Conservation (phyloP, 2,113 vertebrate genomes). For the Forbesichthys papilliferus region DNA sequence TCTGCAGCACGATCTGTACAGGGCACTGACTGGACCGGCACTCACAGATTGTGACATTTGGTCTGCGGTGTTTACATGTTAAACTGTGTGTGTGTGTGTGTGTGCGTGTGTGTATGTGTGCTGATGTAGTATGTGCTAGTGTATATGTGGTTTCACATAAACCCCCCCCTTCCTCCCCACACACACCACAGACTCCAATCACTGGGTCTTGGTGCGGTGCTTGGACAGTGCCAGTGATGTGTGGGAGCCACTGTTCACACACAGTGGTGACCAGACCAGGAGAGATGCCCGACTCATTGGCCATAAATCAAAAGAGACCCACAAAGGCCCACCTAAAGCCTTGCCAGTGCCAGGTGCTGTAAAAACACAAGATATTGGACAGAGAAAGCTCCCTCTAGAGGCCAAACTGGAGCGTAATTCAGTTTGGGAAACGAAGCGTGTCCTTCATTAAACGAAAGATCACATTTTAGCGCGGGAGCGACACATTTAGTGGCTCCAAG, state of each 20-base stretch:
- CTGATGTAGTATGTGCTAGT: not conserved
- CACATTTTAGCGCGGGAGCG: slow-evolving; percentile 70
- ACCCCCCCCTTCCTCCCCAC: slow-evolving; percentile 3
- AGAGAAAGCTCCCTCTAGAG: slow-evolving; percentile 72
- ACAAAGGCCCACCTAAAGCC: slow-evolving; percentile 64
- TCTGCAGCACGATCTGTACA: slow-evolving; percentile 59
- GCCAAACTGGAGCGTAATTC: slow-evolving; percentile 52
- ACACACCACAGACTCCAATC: slow-evolving; percentile 66
- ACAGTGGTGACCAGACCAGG: slow-evolving; percentile 55
- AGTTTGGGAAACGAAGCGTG: slow-evolving; percentile 69
- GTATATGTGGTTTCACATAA: not conserved
- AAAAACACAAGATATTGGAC: slow-evolving; percentile 56
- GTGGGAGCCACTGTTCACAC: slow-evolving; percentile 67
- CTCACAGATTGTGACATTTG: slow-evolving; percentile 62
- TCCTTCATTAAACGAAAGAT: slow-evolving; percentile 75
- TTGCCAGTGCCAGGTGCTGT: slow-evolving; percentile 59
- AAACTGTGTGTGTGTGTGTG: slow-evolving; percentile 22
- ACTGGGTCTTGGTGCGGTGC: slow-evolving; percentile 63
- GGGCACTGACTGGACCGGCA: slow-evolving; percentile 62
- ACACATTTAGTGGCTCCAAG: slow-evolving; percentile 64
- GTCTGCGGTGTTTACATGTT: slow-evolving; percentile 49
- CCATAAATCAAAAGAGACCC: slow-evolving; percentile 69
- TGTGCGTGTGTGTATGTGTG: not conserved
- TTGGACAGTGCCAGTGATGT: slow-evolving; percentile 74
- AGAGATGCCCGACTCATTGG: slow-evolving; percentile 56